Base-by-base conservation (phyloP, 2,888 invertebrate genomes). In the Hydroisotoma schaefferi region DNA sequence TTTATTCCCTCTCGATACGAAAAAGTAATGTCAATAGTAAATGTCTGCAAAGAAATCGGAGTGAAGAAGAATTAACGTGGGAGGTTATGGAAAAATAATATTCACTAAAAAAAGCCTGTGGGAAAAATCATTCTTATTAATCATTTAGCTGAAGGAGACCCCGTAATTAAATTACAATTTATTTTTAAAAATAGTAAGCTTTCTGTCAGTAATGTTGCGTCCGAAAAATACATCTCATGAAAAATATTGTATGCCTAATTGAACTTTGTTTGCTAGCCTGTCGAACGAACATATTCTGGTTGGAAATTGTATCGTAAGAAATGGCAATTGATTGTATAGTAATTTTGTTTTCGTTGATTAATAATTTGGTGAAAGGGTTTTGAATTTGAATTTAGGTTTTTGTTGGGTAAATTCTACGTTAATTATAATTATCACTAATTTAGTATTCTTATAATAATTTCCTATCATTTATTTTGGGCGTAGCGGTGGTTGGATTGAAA, bases 151-250 rank as follows among this genome's bases (percentile, higher is more conserved):
- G n/a, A 40, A 40, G 40, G 40, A 40, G 15, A 40, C 15, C 40
- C 40, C 15, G 5, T 40, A 40, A 40, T 20, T 20, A 18, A 18
- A 40, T 40, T 40, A 40, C 20, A 8, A 40, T 15, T 40, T 40
- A 40, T 40, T 40, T 18, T 20, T 5, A 5, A 4, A 40, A 15
- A 40, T 18, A 20, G n/a, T 15, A 40, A 40, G 40, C 40, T 40
- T 40, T 40, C 40, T 40, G 40, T 40, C 40, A 40, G 40, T 40
- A 40, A 40, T 40, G 40, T 40, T 40, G 40, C 40, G 40, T 40
- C 40, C 40, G n/a, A n/a, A n/a, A n/a, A n/a, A n/a, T n/a, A n/a
- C n/a, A n/a, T n/a, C n/a, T n/a, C n/a, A 40, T 15, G 33, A 33
- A 33, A 40, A 40, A 40, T 8, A 15, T 18, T 5, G 5, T 18